phyloP scores from a whole-genome alignment of 2,888 invertebrate species.

The Pristionchus maxplancki region DNA sequence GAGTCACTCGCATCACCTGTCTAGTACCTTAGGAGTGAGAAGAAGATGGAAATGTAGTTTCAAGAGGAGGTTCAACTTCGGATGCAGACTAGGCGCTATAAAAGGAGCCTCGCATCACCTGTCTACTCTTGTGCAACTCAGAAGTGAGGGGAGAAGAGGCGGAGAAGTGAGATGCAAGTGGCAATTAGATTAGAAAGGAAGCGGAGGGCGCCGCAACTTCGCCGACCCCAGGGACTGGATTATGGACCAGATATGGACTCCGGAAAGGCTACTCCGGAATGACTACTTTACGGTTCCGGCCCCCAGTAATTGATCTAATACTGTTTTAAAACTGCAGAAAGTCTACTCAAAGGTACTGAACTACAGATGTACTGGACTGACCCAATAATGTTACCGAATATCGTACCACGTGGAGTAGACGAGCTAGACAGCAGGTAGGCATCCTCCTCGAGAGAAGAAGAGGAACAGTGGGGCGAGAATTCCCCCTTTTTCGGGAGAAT shows the following conservation, averaged over 20 bases:
- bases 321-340: too few species aligned
- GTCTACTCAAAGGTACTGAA: too few species aligned
- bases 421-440: background rate
- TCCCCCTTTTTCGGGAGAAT: background rate
- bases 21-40: too few species aligned
- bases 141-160: background rate
- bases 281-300: too few species aligned
- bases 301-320: too few species aligned
- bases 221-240: background rate
- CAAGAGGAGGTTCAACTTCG: too few species aligned
- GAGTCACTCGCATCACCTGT: too few species aligned
- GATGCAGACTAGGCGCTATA: background rate
- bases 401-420: background rate
- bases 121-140: conserved; percentile 5
- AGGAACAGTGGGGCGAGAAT: background rate
- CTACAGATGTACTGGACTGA: too few species aligned
- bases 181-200: conserved; percentile 41
- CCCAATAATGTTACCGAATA: background rate
- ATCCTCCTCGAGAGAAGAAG: background rate
- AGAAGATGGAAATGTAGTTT: too few species aligned
- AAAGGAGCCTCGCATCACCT: background rate
- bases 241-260: background rate
- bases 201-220: background rate
- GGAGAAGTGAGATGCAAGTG: conserved; percentile 21
- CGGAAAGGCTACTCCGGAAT: too few species aligned